Base-by-base conservation (phyloP, 2,113 vertebrate genomes). In the Otolemur garnettii region DNA sequence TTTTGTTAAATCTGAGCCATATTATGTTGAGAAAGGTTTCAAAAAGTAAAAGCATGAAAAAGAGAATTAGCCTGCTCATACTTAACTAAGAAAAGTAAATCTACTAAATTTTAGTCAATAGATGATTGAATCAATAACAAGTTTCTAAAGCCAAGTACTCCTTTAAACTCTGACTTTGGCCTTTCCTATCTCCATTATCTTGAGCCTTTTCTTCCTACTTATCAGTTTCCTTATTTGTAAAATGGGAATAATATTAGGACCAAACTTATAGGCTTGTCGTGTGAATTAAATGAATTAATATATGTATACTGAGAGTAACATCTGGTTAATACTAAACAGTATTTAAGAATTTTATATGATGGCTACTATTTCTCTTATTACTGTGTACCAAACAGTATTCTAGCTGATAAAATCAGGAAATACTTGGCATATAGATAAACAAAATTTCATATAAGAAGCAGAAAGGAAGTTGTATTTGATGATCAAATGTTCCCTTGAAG, bases 31-130 rank as follows among this genome's bases (percentile, higher is more conserved):
- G 0, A 1, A 18, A 50, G 3, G 24, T 66, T 91, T 92, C 8
- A 62, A 60, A 90, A 87, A 62, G 28, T 19, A 69, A 88, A 85
- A 75, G 24, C 19, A 86, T 68, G 15, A 64, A 64, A 64, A 64
- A 18, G 50, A 7, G 4, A 85, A 33, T 69, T 53, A 77, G 30
- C 50, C 64, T 93, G 88, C 83, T 90, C 4, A 42, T 93, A 18
- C 13, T 79, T 89, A 81, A 33, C 45, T 79, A 35, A 81, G 11
- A 66, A 38, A 80, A 90, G 45, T 85, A 74, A 81, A 75, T 94
- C 53, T 57, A n/a, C 87, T 64, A 81, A 59, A 4, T 72, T 72
- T 77, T 66, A 90, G 19, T 66, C 55, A 92, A n/a, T 8, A 90
- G n/a, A 82, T 71, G 75, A 57, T 68, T 84, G 38, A 38, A 33